A percentile compares a stretch with the other conserved stretches of the same genome.
These are phyloP conservation scores for Microcebus jonahi DNA, from an alignment of 2,113 vertebrate genomes.

Conservation along the genomic window DNA sequence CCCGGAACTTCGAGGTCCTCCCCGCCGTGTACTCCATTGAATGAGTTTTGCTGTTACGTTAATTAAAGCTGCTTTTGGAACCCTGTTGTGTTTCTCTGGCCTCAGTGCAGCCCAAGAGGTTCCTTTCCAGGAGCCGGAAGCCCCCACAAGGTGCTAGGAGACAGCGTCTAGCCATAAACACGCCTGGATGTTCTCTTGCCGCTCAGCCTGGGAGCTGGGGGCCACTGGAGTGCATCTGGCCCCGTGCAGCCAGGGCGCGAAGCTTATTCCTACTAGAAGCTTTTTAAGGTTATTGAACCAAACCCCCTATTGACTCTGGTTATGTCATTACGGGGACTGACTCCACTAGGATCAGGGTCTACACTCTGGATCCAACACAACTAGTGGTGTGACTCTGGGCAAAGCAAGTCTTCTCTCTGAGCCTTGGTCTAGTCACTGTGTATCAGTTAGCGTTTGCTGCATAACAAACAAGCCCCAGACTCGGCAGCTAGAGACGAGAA, in stretches of 20 bases:
- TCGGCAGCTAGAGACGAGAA: background rate
- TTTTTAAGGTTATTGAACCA: background rate
- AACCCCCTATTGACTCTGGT: background rate
- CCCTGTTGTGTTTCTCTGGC: background rate
- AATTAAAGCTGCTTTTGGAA: background rate
- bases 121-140: background rate
- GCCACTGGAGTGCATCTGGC: background rate
- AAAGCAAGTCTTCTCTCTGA: background rate
- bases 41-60: background rate
- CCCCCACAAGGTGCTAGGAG: background rate
- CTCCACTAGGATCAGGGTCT: background rate
- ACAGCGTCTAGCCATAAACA: background rate
- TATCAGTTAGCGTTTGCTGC: background rate
- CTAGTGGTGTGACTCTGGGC: background rate
- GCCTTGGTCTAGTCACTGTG: background rate
- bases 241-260: rapidly evolving
- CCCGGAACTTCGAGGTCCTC: background rate
- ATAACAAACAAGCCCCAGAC: background rate
- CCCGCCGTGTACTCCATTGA: background rate
- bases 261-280: background rate
- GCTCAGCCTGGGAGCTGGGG: background rate
- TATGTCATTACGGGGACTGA: background rate
- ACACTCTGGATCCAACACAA: background rate
- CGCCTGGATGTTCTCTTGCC: background rate
- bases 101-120: background rate